Base-by-base conservation (phyloP, 1,140 invertebrate species). In the Anthonomus grandis region DNA sequence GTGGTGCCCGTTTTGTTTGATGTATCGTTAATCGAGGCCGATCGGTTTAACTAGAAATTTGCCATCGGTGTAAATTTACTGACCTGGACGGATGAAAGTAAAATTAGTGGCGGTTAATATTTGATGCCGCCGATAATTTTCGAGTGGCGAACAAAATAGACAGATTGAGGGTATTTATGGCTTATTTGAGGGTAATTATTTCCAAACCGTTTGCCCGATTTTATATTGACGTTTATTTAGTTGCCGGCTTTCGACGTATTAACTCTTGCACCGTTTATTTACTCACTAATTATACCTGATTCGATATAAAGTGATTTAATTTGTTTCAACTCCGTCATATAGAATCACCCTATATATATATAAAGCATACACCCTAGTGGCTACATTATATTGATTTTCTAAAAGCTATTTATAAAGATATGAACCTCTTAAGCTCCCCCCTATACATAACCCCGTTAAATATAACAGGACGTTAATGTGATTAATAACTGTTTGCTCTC, bases 11-110 rank as follows among this genome's bases (percentile, higher is more conserved):
- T 37, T 54, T 54, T 54, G 38, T 54, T 54, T 54, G 52, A 54
- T 54, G 52, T 54, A 54, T 54, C 46, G 52, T 54, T 54, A 54
- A 54, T 54, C 41, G 42, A 36, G 12, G 9, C 17, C 18, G 52
- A 54, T 54, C 41, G 52, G 41, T 54, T 54, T 46, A 54, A 54
- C 52, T 54, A 54, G 25, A 41, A 54, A 54, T 54, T 54, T 54
- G 52, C 52, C 41, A 41, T 31, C n/a, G 17, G 52, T 38, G 52
- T 46, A 45, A 54, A 54, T 54, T 54, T 54, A 46, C 17, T 54
- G 41, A 46, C 41, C 52, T 38, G n/a, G n/a, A 37, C 27, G 24
- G 34, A 54, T 46, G 52, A 54, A 54, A 54, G 52, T 54, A 54
- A 54, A 54, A 54, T 54, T 54, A 46, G 42, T 25, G 39, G 38